These are phyloP conservation scores for Mythimna loreyi DNA, from an alignment of 2,888 invertebrate genomes.

Conservation along the genomic window DNA sequence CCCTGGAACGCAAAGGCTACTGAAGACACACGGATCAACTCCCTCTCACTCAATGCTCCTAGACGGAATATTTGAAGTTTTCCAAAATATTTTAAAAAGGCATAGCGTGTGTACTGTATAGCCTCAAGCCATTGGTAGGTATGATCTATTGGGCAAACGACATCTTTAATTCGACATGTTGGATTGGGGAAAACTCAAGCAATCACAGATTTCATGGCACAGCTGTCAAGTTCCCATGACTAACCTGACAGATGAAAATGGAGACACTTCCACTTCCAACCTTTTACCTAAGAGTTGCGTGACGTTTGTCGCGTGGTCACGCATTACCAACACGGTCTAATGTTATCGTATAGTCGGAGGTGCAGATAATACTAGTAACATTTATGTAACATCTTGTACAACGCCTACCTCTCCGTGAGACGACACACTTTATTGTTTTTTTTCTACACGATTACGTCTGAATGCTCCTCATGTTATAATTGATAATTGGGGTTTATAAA, in stretches of 20 bases:
- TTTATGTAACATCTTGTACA: slow-evolving; percentile 52
- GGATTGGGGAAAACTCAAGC: slow-evolving; percentile 2
- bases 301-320: slow-evolving; percentile 39
- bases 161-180: neutral
- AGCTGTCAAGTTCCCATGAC: slow-evolving; percentile 35
- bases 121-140: neutral
- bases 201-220: slow-evolving; percentile 35
- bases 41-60: too few relatives aligned
- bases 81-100: too few relatives aligned
- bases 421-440: slow-evolving; percentile 54
- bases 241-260: slow-evolving; percentile 22
- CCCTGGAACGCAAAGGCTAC: too few relatives aligned
- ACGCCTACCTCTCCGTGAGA: slow-evolving; percentile 41
- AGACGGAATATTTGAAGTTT: too few relatives aligned
- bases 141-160: neutral
- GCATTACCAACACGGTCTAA: slow-evolving; percentile 27
- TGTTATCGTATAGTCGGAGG: slow-evolving; percentile 47
- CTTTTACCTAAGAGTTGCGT: slow-evolving; percentile 45
- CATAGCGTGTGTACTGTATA: neutral
- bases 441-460: slow-evolving; percentile 39
- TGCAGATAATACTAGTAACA: slow-evolving; percentile 24
- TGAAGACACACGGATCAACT: too few relatives aligned
- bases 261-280: slow-evolving; percentile 11
- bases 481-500: slow-evolving; percentile 61
- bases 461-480: slow-evolving; percentile 53